These are phyloP conservation scores for Chrysaora quinquecirrha DNA, from an alignment of 30 jellyfish, hydroid and myxozoan genomes.

Conservation along the genomic window DNA sequence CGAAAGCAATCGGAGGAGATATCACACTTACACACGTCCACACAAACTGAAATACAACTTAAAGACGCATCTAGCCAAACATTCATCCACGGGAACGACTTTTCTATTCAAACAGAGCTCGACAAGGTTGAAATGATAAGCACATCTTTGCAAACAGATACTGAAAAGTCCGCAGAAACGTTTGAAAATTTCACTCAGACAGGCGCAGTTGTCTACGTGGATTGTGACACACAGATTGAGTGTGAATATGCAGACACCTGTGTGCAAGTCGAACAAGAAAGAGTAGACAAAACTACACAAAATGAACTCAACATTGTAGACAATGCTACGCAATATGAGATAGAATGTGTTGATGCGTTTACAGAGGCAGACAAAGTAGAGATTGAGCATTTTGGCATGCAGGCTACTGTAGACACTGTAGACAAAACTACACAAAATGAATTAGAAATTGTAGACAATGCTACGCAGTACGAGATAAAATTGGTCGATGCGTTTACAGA, in stretches of 20 bases:
- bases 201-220: neutral
- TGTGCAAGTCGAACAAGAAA: neutral
- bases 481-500: conserved; percentile 1
- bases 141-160: neutral
- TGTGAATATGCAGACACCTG: neutral
- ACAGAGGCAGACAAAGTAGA: conserved; percentile 32
- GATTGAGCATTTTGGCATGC: no score
- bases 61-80: neutral
- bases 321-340: conserved; percentile 13
- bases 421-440: neutral
- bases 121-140: neutral
- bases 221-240: no score
- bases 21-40: neutral
- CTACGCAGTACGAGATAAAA: conserved; percentile 7
- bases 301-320: neutral
- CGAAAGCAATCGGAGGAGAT: neutral
- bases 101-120: conserved; percentile 32
- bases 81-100: neutral
- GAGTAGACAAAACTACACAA: neutral
- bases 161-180: neutral
- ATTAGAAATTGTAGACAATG: neutral
- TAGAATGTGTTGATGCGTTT: neutral
- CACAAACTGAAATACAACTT: neutral
- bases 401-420: no score
- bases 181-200: neutral